Percentiles rank a stretch among this genome's conserved stretches.
Conservation (phyloP, 1,140 invertebrate species). For the Coptotermes formosanus region DNA sequence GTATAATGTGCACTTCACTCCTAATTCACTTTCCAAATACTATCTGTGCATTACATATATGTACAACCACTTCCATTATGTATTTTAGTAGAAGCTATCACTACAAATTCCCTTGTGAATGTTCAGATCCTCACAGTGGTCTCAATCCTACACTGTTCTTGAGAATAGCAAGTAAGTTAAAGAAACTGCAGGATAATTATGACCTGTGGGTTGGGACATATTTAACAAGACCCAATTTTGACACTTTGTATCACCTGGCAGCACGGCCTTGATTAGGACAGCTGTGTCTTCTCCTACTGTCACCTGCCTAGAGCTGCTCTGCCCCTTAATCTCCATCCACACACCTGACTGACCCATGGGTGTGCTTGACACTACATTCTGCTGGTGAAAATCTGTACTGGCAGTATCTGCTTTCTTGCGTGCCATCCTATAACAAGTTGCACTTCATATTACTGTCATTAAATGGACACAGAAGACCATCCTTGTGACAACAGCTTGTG, state of each 20-base stretch:
- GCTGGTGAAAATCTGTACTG: background rate
- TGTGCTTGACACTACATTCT: background rate
- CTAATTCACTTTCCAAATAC: too few species aligned
- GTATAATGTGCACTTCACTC: too few species aligned
- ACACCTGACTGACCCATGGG: slow-evolving; percentile 42
- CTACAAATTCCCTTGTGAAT: too few species aligned
- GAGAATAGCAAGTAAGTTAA: too few species aligned
- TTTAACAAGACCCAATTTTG: background rate
- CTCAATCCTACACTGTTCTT: too few species aligned
- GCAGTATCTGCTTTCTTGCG: background rate
- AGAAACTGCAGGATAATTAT: too few species aligned
- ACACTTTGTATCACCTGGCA: slow-evolving; percentile 54
- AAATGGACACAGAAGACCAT: background rate
- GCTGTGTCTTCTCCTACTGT: slow-evolving; percentile 70
- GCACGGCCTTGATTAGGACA: slow-evolving; percentile 63
- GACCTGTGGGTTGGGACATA: background rate
- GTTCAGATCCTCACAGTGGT: too few species aligned
- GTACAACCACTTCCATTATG: too few species aligned
- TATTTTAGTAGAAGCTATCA: too few species aligned
- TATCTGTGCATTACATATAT: too few species aligned
- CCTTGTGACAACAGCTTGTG: background rate
- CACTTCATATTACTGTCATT: too few species aligned
- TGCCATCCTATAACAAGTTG: slow-evolving; percentile 8
- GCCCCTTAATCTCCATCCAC: slow-evolving; percentile 68
- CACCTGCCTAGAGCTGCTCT: slow-evolving; percentile 50